Base-by-base conservation (phyloP, 1,140 invertebrate species). In the Drosophila sechellia region DNA sequence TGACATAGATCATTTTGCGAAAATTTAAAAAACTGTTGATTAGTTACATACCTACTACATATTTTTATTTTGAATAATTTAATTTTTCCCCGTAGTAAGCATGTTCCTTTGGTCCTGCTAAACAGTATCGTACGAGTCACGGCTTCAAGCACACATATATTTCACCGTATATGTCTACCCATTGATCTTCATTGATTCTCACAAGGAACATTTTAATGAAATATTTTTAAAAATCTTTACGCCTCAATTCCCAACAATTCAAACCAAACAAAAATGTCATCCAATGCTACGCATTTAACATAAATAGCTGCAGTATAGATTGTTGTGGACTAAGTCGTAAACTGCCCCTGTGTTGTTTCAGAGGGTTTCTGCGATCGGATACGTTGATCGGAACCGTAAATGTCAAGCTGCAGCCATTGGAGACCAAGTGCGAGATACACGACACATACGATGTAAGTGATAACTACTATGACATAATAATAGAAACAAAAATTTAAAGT, bases 361-460 rank as follows among this genome's bases (percentile, higher is more conserved):
- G 97, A 90, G 97, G 98, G 66, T 98, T 98, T 92, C 95, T 99
- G 81, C 94, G 97, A 65, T 95, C 96, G 79, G 98, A 98, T 92
- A 94, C 95, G 43, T 92, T 98, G n/a, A 92, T 99, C 59, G 98
- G 98, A n/a, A 96, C 95, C 11, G 96, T 94, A 2, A 94, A 94
- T 72, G 95, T 98, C 0, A 99, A 99, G 91, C 92, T 99, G 48
- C 95, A 96, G 76, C 95, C 95, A 15, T 93, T 99, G 46, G 97
- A 99, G 94, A 96, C 95, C 0, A 95, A 96, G 61, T 97, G 97
- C 87, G 96, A 95, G 43, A 92, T 98, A 56, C 98, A 99, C 92
- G 97, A 99, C 70, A 96, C 97, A 5, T 97, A 96, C 93, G 96
- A 98, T 92, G 97, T 98, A 93, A 97, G 96, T 95, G 97, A 95